Evolutionary conservation across 2,888 invertebrate genomes (phyloP).

Genomic region (Isoperla grammatica): DNA sequence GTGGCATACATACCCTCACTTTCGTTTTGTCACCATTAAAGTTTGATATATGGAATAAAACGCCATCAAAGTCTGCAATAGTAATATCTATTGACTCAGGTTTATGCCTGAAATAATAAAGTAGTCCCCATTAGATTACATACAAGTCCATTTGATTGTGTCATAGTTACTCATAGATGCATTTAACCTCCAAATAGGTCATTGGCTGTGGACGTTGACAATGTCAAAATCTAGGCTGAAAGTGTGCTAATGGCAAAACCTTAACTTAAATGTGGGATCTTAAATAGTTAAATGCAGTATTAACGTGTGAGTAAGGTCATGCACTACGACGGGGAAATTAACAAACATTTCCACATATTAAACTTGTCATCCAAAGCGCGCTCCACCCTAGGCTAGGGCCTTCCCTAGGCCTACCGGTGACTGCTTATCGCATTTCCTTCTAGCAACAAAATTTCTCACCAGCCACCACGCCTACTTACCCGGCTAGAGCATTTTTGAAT

Average conservation of each 20-base stretch:
- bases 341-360: no score
- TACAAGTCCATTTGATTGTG: neutral
- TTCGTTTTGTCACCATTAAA: slow-evolving; percentile 94
- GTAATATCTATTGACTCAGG: slow-evolving; percentile 92
- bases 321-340: neutral
- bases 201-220: slow-evolving; percentile 4
- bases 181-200: neutral
- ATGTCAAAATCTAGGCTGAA: slow-evolving; percentile 10
- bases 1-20: slow-evolving; percentile 74
- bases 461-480: slow-evolving; percentile 60
- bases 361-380: slow-evolving; percentile 16
- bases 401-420: slow-evolving; percentile 22
- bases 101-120: slow-evolving; percentile 67
- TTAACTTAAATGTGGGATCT: no score
- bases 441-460: neutral
- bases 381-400: slow-evolving; percentile 16
- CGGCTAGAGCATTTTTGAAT: slow-evolving; percentile 54
- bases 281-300: no score
- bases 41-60: slow-evolving; percentile 97
- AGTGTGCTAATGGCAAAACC: neutral
- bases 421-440: neutral
- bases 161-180: neutral
- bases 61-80: slow-evolving; percentile 98
- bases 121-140: neutral
- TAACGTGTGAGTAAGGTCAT: no score